Percentiles rank a stretch among this genome's conserved stretches.
Conservation (phyloP, 2,797 vertebrate species). For the Pseudochaenichthys georgianus region DNA sequence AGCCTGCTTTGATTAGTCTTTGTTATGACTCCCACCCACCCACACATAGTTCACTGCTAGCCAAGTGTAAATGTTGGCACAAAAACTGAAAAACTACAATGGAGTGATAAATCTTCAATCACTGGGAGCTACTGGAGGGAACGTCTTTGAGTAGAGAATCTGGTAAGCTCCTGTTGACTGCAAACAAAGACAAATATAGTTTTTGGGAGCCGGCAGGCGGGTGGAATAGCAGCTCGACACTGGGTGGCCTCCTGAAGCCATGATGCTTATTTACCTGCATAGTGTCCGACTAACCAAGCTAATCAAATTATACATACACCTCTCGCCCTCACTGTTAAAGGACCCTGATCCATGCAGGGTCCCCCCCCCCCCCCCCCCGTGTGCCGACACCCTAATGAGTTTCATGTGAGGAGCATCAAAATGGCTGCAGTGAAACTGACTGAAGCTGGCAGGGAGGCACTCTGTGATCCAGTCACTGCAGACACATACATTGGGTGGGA, state of each 20-base stretch:
- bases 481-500: not conserved
- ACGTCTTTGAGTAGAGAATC: conserved; percentile 54
- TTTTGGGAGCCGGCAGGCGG: conserved; percentile 39
- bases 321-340: conserved; percentile 30
- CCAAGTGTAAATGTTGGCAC: conserved; percentile 58
- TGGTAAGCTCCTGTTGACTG: conserved; percentile 68
- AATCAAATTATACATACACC: conserved; percentile 37
- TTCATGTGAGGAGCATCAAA: conserved; percentile 84
- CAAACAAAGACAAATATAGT: conserved; percentile 66
- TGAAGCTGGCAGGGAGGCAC: conserved; percentile 17
- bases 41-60: conserved; percentile 47
- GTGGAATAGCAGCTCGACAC: conserved; percentile 43
- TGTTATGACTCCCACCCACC: conserved; percentile 47
- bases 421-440: conserved; percentile 46
- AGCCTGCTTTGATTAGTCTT: conserved; percentile 40
- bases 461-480: not conserved
- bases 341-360: conserved; percentile 44
- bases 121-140: conserved; percentile 46
- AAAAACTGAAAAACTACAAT: conserved; percentile 39
- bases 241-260: conserved; percentile 52
- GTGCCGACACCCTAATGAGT: conserved; percentile 74
- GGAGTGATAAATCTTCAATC: conserved; percentile 43
- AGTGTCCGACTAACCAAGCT: conserved; percentile 26
- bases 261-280: conserved; percentile 36
- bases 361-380: conserved; percentile 33